Conservation (phyloP, 2,888 invertebrate species). For the Diarsia brunnea region DNA sequence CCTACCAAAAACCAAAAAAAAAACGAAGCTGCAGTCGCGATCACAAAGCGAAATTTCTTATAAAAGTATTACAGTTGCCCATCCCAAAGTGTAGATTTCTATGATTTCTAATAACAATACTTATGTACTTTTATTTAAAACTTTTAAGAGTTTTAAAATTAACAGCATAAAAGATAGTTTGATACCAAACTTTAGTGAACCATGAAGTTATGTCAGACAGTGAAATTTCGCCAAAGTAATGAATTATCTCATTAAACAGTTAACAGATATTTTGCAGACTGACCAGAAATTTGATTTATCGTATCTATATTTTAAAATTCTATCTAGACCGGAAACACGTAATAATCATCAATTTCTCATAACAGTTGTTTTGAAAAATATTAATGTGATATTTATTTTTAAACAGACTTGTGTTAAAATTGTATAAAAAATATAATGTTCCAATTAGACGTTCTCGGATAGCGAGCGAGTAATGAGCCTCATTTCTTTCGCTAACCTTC, state of each 20-base stretch:
- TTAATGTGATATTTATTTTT: conserved; percentile 27
- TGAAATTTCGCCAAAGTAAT: background rate
- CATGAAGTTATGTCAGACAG: background rate
- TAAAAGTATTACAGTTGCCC: too few species aligned
- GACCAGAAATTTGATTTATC: background rate
- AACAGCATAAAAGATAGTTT: background rate
- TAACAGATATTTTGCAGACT: background rate
- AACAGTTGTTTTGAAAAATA: conserved; percentile 11
- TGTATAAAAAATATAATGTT: conserved; percentile 41
- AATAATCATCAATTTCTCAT: background rate
- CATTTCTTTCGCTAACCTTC: conserved; percentile 53
- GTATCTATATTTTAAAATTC: background rate
- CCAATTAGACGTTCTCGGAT: conserved; percentile 58
- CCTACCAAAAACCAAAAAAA: too few species aligned
- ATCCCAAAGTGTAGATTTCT: too few species aligned
- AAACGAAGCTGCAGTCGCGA: too few species aligned
- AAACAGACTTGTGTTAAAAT: conserved; percentile 8
- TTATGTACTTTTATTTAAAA: background rate
- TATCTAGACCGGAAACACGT: background rate
- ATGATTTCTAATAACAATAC: too few species aligned
- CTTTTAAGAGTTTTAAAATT: background rate
- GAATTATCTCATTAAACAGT: conserved; percentile 4
- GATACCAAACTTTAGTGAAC: background rate
- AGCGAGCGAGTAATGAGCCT: conserved; percentile 56
- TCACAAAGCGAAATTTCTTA: too few species aligned